These are phyloP conservation scores for Digitonthophagus gazella DNA, from an alignment of 2,888 invertebrate genomes.

Conservation along the genomic window DNA sequence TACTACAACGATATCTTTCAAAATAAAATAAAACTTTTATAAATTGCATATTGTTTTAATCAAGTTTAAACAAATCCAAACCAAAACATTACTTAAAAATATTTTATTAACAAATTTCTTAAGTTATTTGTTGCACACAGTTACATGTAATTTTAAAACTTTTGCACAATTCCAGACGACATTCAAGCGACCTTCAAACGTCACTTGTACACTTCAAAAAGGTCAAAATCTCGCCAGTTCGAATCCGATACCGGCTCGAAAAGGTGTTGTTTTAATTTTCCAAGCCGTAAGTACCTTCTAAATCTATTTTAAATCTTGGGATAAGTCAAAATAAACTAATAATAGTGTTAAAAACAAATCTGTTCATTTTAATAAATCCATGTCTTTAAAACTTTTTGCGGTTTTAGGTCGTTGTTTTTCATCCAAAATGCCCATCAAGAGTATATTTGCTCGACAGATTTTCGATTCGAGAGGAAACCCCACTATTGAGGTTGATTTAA, in stretches of 20 bases:
- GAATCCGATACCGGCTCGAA: not conserved
- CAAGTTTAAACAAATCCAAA: no score
- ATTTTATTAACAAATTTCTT: no score
- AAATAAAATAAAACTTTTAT: no score
- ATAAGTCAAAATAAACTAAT: not conserved
- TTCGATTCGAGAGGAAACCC: conserved; percentile 99
- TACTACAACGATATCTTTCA: no score
- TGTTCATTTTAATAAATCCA: no score
- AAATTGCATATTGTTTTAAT: no score
- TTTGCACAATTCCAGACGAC: not conserved
- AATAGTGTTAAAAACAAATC: no score
- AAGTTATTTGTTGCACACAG: no score
- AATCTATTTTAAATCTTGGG: not conserved
- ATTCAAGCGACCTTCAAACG: not conserved
- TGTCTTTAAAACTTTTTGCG: not conserved
- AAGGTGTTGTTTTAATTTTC: not conserved
- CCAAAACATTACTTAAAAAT: no score
- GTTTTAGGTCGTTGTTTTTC: not conserved
- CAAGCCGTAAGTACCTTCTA: not conserved
- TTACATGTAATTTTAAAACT: no score
- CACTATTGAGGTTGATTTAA: conserved; percentile 90
- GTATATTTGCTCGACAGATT: conserved; percentile 79
- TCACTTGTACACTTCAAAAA: not conserved
- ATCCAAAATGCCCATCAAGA: conserved; percentile 8
- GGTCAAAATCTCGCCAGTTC: not conserved